Base-by-base conservation (phyloP, 2,888 invertebrate species). In the Thalpophila matura region DNA sequence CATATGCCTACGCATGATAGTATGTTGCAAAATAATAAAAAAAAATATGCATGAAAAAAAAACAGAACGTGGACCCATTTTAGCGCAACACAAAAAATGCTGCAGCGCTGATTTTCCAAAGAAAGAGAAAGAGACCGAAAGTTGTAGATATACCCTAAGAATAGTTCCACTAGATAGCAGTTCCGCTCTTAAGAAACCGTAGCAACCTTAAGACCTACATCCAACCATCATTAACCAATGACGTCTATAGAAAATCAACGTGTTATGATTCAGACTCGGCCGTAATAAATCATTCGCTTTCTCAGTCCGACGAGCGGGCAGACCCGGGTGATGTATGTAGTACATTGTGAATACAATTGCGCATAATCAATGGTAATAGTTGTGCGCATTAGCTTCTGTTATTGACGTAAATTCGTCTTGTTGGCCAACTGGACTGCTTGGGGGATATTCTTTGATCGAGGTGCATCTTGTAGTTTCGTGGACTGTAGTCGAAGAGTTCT, bases 211-310 rank as follows among this genome's bases (percentile, higher is more conserved):
- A 65, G 64, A 65, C 64, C 58, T 55, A 71, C 49, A 54, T 64
- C 35, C 26, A 49, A 73, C 51, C 60, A 66, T 73, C 76, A 73
- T 80, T 79, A 71, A 57, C 63, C 61, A 69, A 66, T 66, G 64
- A 67, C 40, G 64, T 68, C 77, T 81, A 76, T 83, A 80, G 80
- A 82, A 83, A 83, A 82, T 82, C 81, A 81, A 66, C 77, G 80
- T 37, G 78, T 66, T 77, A 66, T 66, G 77, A 75, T 74, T 77
- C 60, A 67, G 43, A 9, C 53, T 50, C 50, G 59, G 59, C 50
- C 64, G 71, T 78, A 75, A 83, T 85, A 84, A 84, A 84, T 85
- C 84, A 84, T 81, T 67, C 56, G 77, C 82, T 82, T 83, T 84
- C 83, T 77, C 77, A 67, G 53, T 63, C 50, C 72, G 73, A 64